phyloP scores from a whole-genome alignment of 2,797 vertebrate genomes.

The Ibycter americanus region DNA sequence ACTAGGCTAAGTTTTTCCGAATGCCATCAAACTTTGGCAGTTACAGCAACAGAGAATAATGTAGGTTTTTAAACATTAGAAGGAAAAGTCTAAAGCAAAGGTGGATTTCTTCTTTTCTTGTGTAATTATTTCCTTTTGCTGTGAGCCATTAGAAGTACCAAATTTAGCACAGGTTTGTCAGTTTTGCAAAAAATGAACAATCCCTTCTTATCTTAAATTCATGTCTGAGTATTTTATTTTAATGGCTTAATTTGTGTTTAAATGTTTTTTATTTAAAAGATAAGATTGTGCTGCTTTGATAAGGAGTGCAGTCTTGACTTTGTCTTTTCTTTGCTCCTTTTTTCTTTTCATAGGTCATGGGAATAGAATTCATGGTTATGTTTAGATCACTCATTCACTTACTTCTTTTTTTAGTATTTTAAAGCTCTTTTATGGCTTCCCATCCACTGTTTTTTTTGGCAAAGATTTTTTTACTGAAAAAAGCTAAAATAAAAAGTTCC shows the following conservation, averaged over 20 bases:
- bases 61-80: background rate
- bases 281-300: background rate
- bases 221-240: constrained; percentile 1
- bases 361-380: constrained; percentile 64
- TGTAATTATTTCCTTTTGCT: constrained; percentile 27
- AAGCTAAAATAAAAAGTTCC: constrained; percentile 63
- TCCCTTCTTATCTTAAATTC: constrained; percentile 6
- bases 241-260: background rate
- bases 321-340: background rate
- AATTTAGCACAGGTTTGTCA: background rate
- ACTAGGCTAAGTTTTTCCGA: background rate
- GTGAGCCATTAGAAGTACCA: background rate
- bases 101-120: background rate
- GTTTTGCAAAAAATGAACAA: background rate
- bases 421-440: constrained; percentile 71
- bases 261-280: constrained; percentile 15
- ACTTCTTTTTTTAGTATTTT: constrained; percentile 72
- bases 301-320: background rate
- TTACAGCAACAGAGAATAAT: background rate
- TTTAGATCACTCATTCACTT: constrained; percentile 72
- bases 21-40: background rate
- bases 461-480: constrained; percentile 45
- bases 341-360: constrained; percentile 60
- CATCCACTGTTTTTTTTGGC: constrained; percentile 74
- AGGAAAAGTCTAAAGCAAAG: background rate